Percentiles rank a stretch among this genome's conserved stretches.
Evolutionary conservation across 1,140 invertebrate genomes (phyloP).

Genomic region (Glomeris maerens): DNA sequence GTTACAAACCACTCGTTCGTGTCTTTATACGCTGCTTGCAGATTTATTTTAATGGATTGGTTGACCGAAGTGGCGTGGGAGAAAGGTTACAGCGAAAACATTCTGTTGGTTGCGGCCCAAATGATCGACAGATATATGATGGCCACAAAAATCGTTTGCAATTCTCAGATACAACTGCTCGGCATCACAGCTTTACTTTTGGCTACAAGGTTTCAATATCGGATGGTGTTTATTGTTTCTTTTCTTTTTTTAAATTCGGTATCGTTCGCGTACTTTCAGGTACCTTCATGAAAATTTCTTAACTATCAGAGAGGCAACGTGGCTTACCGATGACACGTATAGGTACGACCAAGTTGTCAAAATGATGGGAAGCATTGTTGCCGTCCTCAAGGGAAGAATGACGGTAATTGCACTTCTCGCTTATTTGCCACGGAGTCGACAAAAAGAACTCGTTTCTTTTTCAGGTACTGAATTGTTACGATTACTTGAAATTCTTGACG

Average conservation of each 20-base stretch:
- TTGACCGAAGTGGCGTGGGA: constrained; percentile 30
- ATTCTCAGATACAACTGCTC: constrained; percentile 27
- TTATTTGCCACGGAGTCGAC: too few species aligned
- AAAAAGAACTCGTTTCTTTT: too few species aligned
- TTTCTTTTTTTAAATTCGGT: constrained; percentile 3
- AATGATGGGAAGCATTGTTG: constrained; percentile 32
- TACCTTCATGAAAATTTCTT: constrained; percentile 29
- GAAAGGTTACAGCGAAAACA: constrained; percentile 28
- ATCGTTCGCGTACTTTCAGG: constrained; percentile 18
- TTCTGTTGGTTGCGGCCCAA: constrained; percentile 27
- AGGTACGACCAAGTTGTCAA: constrained; percentile 31
- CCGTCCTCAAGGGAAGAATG: constrained; percentile 26
- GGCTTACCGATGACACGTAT: constrained; percentile 32
- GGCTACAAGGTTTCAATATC: constrained; percentile 25
- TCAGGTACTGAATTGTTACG: too few species aligned
- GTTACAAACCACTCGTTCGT: not conserved
- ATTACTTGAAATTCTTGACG: too few species aligned
- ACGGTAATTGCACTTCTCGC: constrained; percentile 16
- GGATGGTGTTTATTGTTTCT: not conserved
- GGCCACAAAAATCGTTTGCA: constrained; percentile 20
- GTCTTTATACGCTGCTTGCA: too few species aligned
- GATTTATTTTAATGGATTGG: constrained; percentile 32
- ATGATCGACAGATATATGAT: constrained; percentile 28
- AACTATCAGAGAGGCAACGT: constrained; percentile 30
- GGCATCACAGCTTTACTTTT: constrained; percentile 30